Evolutionary conservation across 2,888 invertebrate genomes (phyloP).

Genomic region (Emmelina monodactyla): DNA sequence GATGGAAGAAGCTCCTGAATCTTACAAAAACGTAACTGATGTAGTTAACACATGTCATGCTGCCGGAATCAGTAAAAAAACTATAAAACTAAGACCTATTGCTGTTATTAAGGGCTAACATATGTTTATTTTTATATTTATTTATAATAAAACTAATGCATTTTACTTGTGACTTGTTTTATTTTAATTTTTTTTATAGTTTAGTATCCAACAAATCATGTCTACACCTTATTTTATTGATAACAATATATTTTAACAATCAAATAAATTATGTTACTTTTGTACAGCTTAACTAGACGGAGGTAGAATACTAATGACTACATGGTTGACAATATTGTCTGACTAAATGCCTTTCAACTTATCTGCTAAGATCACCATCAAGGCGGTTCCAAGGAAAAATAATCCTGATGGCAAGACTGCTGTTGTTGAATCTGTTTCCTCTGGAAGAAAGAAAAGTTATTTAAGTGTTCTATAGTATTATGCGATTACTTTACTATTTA

Average conservation of each 20-base stretch:
- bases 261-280: slow-evolving; percentile 48
- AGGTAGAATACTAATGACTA: slow-evolving; percentile 34
- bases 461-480: too few relatives aligned
- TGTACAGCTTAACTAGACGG: slow-evolving; percentile 24
- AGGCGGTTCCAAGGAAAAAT: slow-evolving; percentile 55
- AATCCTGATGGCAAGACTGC: slow-evolving; percentile 47
- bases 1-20: slow-evolving; percentile 99
- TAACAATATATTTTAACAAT: slow-evolving; percentile 28
- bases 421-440: slow-evolving; percentile 35
- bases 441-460: slow-evolving; percentile 38
- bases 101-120: slow-evolving; percentile 97
- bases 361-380: slow-evolving; percentile 53
- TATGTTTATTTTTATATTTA: slow-evolving; percentile 1
- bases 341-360: slow-evolving; percentile 43
- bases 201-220: background rate
- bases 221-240: slow-evolving; percentile 21
- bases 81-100: slow-evolving; percentile 95
- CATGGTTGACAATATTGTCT: slow-evolving; percentile 16
- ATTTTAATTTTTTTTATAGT: background rate
- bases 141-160: background rate
- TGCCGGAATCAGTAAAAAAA: slow-evolving; percentile 96
- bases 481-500: too few relatives aligned
- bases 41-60: slow-evolving; percentile 98
- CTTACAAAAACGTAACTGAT: slow-evolving; percentile 99
- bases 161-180: too few relatives aligned